A percentile compares a stretch with the other conserved stretches of the same genome.
These are phyloP conservation scores for Myiotriccus ornatus DNA, from an alignment of 2,797 vertebrate species.

Conservation along the genomic window DNA sequence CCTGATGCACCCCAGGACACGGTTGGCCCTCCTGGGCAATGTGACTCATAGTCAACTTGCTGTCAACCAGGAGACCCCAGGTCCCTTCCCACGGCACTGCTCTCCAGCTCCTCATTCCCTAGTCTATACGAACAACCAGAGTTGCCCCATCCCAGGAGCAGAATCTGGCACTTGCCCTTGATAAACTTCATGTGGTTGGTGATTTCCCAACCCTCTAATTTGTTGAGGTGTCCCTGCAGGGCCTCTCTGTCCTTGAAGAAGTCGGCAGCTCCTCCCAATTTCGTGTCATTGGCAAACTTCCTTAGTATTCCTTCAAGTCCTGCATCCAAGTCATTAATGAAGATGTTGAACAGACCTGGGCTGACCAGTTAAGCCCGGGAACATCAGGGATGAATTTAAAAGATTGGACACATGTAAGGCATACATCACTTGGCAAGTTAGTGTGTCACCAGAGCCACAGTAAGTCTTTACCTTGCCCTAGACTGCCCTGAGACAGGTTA, in stretches of 20 bases:
- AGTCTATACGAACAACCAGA: not conserved
- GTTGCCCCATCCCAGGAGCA: not conserved
- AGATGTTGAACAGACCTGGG: not conserved
- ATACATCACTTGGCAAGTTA: not conserved
- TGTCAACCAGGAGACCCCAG: fast-evolving
- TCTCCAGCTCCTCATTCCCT: not conserved
- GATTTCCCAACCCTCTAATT: not conserved
- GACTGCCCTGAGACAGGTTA: not conserved
- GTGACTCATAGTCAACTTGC: fast-evolving
- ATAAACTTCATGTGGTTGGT: not conserved
- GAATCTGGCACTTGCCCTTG: not conserved
- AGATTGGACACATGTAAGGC: not conserved
- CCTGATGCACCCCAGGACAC: not conserved
- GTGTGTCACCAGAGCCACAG: not conserved
- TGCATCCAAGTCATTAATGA: not conserved
- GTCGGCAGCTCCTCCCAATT: not conserved
- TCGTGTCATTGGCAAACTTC: not conserved
- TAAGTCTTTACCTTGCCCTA: not conserved
- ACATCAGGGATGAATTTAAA: not conserved
- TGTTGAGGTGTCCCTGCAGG: not conserved
- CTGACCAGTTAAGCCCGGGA: not conserved
- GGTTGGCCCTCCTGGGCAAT: not conserved
- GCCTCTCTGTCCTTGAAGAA: not conserved
- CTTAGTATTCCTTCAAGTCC: not conserved
- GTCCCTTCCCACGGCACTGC: fast-evolving